Evolutionary conservation across 2,113 vertebrate genomes (phyloP).

Genomic region (Brienomyrus longianalis): DNA sequence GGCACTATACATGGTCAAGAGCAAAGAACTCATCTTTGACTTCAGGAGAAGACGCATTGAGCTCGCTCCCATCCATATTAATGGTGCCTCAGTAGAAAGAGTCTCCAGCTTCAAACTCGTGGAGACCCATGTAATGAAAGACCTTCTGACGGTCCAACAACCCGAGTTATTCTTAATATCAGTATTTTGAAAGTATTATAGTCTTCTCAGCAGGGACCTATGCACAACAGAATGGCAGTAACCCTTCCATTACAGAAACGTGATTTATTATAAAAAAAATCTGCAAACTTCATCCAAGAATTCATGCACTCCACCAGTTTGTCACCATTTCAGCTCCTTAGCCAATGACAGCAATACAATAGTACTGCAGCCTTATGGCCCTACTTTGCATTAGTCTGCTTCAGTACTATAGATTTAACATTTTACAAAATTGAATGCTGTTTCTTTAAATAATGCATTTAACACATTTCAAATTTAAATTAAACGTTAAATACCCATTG

Average conservation of each 20-base stretch:
- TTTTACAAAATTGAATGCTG: background rate
- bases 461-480: background rate
- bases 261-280: background rate
- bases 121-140: background rate
- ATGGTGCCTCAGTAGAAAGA: background rate
- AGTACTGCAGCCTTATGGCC: background rate
- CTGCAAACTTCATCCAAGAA: background rate
- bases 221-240: background rate
- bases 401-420: background rate
- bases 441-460: background rate
- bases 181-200: background rate
- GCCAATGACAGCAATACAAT: background rate
- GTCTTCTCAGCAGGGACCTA: background rate
- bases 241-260: background rate
- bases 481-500: background rate
- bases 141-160: background rate
- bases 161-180: background rate
- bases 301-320: background rate
- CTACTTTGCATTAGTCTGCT: background rate
- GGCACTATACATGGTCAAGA: background rate
- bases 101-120: background rate
- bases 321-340: background rate
- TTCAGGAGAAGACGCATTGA: background rate
- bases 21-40: background rate
- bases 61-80: background rate